Base-by-base conservation (phyloP, 2,113 vertebrate species). In the Perca fluviatilis region DNA sequence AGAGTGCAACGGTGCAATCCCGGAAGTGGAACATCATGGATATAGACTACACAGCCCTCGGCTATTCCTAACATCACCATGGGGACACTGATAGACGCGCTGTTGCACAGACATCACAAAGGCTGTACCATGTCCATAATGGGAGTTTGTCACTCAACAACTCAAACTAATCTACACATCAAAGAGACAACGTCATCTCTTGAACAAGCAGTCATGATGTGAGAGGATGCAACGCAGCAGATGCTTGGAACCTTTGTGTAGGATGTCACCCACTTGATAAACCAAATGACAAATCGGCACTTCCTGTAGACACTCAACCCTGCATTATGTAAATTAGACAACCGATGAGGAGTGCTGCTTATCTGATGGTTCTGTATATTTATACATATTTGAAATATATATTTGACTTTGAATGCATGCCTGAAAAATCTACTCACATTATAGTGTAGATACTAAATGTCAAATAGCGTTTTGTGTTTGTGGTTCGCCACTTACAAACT, bases 61-160 rank as follows among this genome's bases (percentile, higher is more conserved):
- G 43, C 76, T 89, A 69, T 78, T 86, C 69, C 62, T 49, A 51
- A 64, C 76, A 78, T 90, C 83, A 63, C 85, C 87, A 87, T 76
- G 80, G 84, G 19, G 53, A 91, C 80, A 19, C 19, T 10, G 64
- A 50, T 12, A 11, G 65, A 82, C 46, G 40, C 15, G 4, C 69
- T 80, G 77, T 8, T 43, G 14, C 5, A 19, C 70, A 60, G 43
- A 67, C 72, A 64, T 66, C 76, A 74, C 62, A 60, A 21, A 9
- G 60, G 43, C 67, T 19, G 40, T 0, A 16, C 3, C 58, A 40
- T 21, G 54, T 58, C 83, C 84, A 64, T 69, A 54, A 62, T 21
- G 11, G 80, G 49, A 76, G 60, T 1, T 49, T 51, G 54, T 50
- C n/a, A 25, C 78, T 58, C 33, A 6, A 23, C 80, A 23, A 57